These are phyloP conservation scores for Idaea dimidiata DNA, from an alignment of 2,888 invertebrate genomes.

Conservation along the genomic window DNA sequence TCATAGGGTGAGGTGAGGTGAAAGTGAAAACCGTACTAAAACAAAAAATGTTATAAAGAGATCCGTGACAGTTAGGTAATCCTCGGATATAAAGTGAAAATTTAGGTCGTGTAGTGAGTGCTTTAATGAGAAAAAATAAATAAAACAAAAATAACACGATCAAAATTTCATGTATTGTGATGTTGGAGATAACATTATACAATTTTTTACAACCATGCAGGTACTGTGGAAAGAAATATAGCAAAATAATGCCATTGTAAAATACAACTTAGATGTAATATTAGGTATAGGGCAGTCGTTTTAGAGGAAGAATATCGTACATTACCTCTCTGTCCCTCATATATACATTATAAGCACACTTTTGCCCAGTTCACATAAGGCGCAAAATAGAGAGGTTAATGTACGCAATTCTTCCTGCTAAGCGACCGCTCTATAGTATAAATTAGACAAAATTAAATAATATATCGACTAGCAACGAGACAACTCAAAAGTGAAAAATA, in stretches of 20 bases:
- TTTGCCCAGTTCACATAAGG: too few species aligned
- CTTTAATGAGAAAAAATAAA: constrained; percentile 37
- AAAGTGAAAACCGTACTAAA: too few species aligned
- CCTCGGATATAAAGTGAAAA: too few species aligned
- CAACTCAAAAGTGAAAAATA: constrained; percentile 8
- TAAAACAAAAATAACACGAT: constrained; percentile 63
- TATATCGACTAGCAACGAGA: background rate
- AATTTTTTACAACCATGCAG: constrained; percentile 34
- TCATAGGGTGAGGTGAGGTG: too few species aligned
- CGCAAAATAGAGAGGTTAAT: too few species aligned
- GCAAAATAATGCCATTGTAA: constrained; percentile 29
- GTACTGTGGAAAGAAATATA: constrained; percentile 44
- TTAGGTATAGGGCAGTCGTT: background rate
- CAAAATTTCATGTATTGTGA: constrained; percentile 62
- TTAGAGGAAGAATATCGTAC: too few species aligned
- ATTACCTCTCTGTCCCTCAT: too few species aligned
- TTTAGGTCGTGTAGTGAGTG: too few species aligned
- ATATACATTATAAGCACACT: too few species aligned
- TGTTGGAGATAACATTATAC: constrained; percentile 36
- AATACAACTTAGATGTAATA: background rate
- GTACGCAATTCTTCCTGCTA: too few species aligned
- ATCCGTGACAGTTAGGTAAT: too few species aligned
- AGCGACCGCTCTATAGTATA: background rate
- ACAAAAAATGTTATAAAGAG: too few species aligned
- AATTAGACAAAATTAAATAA: background rate